phyloP scores from a whole-genome alignment of 1,140 invertebrate species.

The Latrodectus geometricus region DNA sequence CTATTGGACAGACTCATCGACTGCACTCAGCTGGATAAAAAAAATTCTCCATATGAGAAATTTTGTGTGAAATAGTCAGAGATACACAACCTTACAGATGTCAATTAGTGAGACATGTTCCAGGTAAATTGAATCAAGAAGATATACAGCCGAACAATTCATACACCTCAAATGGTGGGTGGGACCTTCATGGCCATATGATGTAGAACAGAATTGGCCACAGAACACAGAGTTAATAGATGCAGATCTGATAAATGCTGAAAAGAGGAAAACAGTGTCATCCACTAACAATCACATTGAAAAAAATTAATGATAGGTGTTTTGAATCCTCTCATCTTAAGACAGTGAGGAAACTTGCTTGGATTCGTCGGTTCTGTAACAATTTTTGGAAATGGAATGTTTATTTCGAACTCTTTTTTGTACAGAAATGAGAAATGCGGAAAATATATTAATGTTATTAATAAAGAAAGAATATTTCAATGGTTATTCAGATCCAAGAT shows the following conservation, averaged over 20 bases:
- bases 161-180: too few species aligned
- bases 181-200: not conserved
- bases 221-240: too few species aligned
- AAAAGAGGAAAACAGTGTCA: too few species aligned
- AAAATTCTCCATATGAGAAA: too few species aligned
- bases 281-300: too few species aligned
- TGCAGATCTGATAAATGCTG: too few species aligned
- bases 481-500: not conserved
- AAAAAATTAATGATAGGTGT: too few species aligned
- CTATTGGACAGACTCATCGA: slow-evolving; percentile 5
- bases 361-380: too few species aligned
- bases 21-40: slow-evolving; percentile 2
- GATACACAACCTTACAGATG: not conserved
- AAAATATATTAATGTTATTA: not conserved
- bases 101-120: slow-evolving; percentile 1
- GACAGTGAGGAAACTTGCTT: too few species aligned
- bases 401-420: not conserved
- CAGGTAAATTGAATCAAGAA: not conserved
- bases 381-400: too few species aligned
- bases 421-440: not conserved
- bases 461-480: not conserved
- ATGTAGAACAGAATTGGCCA: too few species aligned
- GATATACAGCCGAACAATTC: not conserved
- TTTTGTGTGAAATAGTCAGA: not conserved
- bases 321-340: too few species aligned